Evolutionary conservation across 2,113 vertebrate genomes (phyloP).

Genomic region (Spizaetus ornatus): DNA sequence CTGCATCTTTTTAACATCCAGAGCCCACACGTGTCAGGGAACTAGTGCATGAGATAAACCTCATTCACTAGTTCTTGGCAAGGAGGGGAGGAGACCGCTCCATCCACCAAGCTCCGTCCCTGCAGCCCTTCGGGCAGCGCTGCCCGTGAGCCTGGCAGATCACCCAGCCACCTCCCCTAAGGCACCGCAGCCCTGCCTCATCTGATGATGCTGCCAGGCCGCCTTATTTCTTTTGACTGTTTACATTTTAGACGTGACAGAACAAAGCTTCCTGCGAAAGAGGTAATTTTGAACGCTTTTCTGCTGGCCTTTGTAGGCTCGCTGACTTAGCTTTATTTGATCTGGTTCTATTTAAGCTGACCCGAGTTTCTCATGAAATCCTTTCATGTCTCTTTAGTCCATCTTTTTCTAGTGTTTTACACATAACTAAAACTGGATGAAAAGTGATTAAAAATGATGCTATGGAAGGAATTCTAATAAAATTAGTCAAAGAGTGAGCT

Average conservation of each 20-base stretch:
- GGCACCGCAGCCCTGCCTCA: neutral
- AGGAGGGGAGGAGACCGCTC: neutral
- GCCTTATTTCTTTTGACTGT: neutral
- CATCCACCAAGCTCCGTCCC: neutral
- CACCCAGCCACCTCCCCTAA: neutral
- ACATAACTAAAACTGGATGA: neutral
- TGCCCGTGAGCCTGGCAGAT: neutral
- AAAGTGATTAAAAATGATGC: conserved; percentile 5
- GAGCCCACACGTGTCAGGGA: neutral
- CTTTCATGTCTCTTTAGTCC: neutral
- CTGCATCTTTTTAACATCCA: neutral
- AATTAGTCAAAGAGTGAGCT: conserved; percentile 40
- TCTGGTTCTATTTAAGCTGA: conserved; percentile 1
- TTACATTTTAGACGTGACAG: neutral
- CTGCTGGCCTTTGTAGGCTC: neutral
- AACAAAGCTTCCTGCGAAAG: neutral
- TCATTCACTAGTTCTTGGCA: neutral
- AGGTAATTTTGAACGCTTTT: neutral
- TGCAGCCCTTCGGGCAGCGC: fast-evolving
- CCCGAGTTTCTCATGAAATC: neutral
- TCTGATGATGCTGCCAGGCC: neutral
- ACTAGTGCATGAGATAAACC: neutral
- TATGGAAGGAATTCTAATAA: conserved; percentile 46
- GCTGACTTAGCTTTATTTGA: neutral
- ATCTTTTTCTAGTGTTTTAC: neutral